phyloP scores from a whole-genome alignment of 2,888 invertebrate genomes.

The Macrophya annulata region DNA sequence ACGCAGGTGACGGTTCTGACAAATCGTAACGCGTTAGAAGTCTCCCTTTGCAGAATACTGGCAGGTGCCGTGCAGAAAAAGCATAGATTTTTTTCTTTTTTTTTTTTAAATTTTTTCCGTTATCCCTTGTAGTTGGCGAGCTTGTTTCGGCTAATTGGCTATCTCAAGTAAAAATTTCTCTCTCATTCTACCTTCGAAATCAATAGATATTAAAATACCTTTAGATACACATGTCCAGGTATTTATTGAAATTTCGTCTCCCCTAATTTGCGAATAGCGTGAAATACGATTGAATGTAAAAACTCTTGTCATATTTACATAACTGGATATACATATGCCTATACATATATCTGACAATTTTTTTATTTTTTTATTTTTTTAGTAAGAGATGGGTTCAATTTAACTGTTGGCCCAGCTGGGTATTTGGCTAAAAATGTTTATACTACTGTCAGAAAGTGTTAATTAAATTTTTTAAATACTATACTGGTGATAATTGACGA shows the following conservation, averaged over 20 bases:
- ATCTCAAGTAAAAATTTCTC: background rate
- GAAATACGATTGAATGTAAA: background rate
- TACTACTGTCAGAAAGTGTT: background rate
- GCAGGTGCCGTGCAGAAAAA: constrained; percentile 46
- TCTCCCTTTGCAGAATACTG: constrained; percentile 35
- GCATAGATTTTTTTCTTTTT: background rate
- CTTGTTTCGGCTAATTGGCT: constrained; percentile 31
- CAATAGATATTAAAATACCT: background rate
- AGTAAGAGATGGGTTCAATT: background rate
- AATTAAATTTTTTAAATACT: background rate
- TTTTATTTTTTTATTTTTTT: background rate
- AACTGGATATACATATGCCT: background rate
- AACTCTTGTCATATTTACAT: background rate
- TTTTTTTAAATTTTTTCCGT: too few species aligned
- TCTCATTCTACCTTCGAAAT: background rate
- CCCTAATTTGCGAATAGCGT: background rate
- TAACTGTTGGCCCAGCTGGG: background rate
- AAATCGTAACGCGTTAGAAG: constrained; percentile 69
- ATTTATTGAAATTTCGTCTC: background rate
- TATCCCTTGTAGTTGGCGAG: background rate
- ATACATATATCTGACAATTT: background rate
- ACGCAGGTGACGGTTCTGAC: constrained; percentile 62
- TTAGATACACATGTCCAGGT: background rate
- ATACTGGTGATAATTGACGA: background rate
- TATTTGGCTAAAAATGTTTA: background rate